Evolutionary conservation across 2,113 vertebrate species (phyloP).

Genomic region (Hemichromis elongatus): DNA sequence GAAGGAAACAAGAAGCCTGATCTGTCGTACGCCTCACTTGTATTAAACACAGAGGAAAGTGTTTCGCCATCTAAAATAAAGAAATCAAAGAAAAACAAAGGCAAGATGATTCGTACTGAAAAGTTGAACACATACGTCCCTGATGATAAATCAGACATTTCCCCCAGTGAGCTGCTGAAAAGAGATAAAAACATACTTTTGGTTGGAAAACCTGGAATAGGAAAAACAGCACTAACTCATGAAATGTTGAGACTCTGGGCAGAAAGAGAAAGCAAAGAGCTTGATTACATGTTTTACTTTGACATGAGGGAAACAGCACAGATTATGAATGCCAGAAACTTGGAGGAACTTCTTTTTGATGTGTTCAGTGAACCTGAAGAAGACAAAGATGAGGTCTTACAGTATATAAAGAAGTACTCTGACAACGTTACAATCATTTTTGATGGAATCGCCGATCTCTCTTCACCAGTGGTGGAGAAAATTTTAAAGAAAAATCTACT

Average conservation of each 20-base stretch:
- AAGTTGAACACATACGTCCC: neutral
- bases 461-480: neutral
- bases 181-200: neutral
- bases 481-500: neutral
- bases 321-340: neutral
- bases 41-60: neutral
- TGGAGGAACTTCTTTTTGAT: neutral
- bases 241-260: neutral
- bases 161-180: neutral
- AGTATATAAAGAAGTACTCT: fast-evolving
- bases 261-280: fast-evolving
- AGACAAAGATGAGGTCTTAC: neutral
- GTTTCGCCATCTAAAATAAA: neutral
- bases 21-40: too few species aligned
- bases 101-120: neutral
- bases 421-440: fast-evolving
- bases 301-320: neutral
- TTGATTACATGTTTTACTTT: neutral
- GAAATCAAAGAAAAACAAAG: neutral
- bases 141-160: neutral
- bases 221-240: neutral
- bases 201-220: constrained; percentile 22
- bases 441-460: neutral
- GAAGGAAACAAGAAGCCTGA: too few species aligned
- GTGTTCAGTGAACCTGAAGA: neutral